Percentiles rank a stretch among this genome's conserved stretches.
These are phyloP conservation scores for Diachrysia chrysitis DNA, from an alignment of 2,888 invertebrate genomes.

Conservation along the genomic window DNA sequence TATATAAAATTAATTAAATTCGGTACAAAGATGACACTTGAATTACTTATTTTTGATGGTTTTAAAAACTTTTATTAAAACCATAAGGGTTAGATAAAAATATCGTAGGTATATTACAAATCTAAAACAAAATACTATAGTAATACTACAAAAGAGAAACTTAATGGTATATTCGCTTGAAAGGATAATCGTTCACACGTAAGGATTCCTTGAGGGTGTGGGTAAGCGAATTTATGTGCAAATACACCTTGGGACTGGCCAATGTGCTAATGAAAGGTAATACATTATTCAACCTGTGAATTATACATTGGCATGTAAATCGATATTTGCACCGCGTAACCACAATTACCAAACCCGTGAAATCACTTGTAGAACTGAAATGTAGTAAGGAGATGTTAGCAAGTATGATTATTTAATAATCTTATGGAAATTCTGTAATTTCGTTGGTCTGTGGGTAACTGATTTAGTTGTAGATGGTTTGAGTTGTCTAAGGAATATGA, in stretches of 20 bases:
- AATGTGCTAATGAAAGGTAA: conserved; percentile 89
- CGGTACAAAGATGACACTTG: no score
- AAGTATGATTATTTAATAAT: conserved; percentile 60
- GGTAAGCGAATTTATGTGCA: conserved; percentile 88
- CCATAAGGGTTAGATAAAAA: no score
- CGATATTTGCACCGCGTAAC: conserved; percentile 88
- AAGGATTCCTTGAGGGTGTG: conserved; percentile 82
- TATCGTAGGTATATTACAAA: neutral
- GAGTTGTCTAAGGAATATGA: conserved; percentile 18
- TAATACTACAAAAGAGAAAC: conserved; percentile 69
- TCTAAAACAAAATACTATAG: conserved; percentile 12
- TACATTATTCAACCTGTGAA: conserved; percentile 89
- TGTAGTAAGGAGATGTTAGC: conserved; percentile 61
- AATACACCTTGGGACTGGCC: conserved; percentile 86
- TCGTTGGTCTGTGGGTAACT: conserved; percentile 35
- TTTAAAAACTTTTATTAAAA: no score
- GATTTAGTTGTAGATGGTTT: conserved; percentile 40
- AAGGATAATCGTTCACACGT: conserved; percentile 84
- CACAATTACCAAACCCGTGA: conserved; percentile 77
- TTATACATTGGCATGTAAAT: conserved; percentile 89
- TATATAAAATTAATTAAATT: no score
- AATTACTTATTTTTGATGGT: no score
- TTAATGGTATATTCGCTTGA: conserved; percentile 69
- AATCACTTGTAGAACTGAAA: conserved; percentile 75
- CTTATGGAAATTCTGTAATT: conserved; percentile 60